phyloP scores from a whole-genome alignment of 2,797 vertebrate species.

The Toxotes lorentzi region DNA sequence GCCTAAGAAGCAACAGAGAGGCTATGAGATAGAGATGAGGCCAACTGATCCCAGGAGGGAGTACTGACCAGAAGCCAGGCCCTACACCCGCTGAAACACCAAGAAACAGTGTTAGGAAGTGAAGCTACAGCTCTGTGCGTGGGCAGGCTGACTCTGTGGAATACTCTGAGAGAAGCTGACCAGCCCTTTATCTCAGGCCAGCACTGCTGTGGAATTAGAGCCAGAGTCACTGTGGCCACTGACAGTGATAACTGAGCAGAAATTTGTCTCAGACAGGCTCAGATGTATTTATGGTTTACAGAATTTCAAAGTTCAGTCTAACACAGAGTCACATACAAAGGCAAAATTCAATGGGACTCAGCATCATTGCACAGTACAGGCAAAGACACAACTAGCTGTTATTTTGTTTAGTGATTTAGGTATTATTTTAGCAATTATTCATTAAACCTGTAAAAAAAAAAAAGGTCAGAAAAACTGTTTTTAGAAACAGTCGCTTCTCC shows the following conservation, averaged over 20 bases:
- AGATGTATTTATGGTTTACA: constrained; percentile 25
- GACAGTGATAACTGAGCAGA: constrained; percentile 7
- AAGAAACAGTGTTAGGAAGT: constrained; percentile 47
- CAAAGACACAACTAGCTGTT: not conserved
- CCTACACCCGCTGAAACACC: constrained; percentile 41
- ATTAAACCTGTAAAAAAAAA: not conserved
- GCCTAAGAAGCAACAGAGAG: constrained; percentile 27
- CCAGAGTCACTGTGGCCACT: constrained; percentile 21
- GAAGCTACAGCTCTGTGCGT: constrained; percentile 34
- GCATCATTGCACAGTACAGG: not conserved
- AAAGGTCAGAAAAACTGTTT: too few species aligned
- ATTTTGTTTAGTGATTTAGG: not conserved
- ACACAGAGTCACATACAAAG: constrained; percentile 1
- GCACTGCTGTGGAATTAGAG: constrained; percentile 28
- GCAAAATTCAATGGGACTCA: not conserved
- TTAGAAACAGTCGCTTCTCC: too few species aligned
- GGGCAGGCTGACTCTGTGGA: constrained; percentile 51
- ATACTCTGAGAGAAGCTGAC: constrained; percentile 31
- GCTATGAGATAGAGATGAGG: constrained; percentile 38
- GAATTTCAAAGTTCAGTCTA: not conserved
- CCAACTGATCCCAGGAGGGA: constrained; percentile 48
- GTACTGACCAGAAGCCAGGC: constrained; percentile 57
- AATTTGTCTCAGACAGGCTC: constrained; percentile 14
- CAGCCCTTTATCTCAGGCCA: constrained; percentile 43
- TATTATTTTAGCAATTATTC: not conserved